phyloP scores from a whole-genome alignment of 2,113 vertebrate genomes.

The Genyomyrus donnyi region DNA sequence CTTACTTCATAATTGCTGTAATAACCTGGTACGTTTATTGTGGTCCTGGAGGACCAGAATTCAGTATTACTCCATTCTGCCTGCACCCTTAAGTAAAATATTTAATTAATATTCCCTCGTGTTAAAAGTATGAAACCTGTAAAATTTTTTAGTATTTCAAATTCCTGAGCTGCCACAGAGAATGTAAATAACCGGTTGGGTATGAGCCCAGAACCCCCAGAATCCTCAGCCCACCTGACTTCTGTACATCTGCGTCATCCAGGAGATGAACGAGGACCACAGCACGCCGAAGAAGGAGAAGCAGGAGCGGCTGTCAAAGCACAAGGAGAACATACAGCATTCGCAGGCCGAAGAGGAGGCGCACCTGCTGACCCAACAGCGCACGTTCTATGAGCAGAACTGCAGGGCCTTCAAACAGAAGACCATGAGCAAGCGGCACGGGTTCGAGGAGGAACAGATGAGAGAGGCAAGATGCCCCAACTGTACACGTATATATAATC shows the following conservation, averaged over 20 bases:
- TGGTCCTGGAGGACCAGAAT: neutral
- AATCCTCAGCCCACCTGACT: neutral
- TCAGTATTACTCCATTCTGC: neutral
- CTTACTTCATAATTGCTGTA: neutral
- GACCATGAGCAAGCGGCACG: conserved; percentile 84
- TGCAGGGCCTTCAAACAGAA: conserved; percentile 89
- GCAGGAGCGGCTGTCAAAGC: conserved; percentile 94
- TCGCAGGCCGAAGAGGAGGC: conserved; percentile 97
- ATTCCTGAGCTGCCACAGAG: neutral
- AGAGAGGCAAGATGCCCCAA: conserved; percentile 69
- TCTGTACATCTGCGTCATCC: neutral
- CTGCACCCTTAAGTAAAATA: neutral
- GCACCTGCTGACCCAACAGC: conserved; percentile 87
- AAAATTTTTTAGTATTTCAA: neutral
- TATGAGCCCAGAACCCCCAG: neutral
- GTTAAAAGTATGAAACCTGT: neutral
- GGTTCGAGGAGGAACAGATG: conserved; percentile 93
- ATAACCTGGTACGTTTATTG: neutral
- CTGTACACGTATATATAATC: neutral
- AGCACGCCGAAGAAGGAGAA: conserved; percentile 99
- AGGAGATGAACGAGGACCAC: conserved; percentile 98
- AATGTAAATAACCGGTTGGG: neutral
- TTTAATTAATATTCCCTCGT: neutral
- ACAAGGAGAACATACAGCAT: conserved; percentile 98
- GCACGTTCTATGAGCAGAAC: conserved; percentile 90